Percentiles rank a stretch among this genome's conserved stretches.
These are phyloP conservation scores for Pseudococcus jackbeardsleyi DNA, from an alignment of 2,888 invertebrate species.

Conservation along the genomic window DNA sequence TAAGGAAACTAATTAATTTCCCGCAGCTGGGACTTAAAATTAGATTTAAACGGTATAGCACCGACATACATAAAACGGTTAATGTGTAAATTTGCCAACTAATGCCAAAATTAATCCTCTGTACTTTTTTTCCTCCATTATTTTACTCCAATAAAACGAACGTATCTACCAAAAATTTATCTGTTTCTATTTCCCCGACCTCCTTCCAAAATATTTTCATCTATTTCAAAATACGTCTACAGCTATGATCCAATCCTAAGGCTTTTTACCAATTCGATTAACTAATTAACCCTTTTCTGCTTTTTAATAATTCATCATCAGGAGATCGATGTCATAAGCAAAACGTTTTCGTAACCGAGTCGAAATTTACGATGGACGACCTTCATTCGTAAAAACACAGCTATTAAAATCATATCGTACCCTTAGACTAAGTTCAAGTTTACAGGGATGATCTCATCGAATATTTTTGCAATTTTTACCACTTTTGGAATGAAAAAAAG, in stretches of 20 bases:
- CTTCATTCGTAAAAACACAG: not conserved
- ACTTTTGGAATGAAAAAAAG: too few species aligned
- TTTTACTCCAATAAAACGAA: not conserved
- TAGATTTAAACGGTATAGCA: slow-evolving; percentile 33
- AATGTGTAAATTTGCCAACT: slow-evolving; percentile 8
- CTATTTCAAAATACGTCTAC: not conserved
- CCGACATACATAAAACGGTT: slow-evolving; percentile 31
- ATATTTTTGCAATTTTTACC: too few species aligned
- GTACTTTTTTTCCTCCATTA: not conserved
- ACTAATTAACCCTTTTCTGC: too few species aligned
- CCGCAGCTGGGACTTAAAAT: slow-evolving; percentile 18
- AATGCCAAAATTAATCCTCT: slow-evolving; percentile 29
- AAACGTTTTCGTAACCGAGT: not conserved
- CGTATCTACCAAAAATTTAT: not conserved
- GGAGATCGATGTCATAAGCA: not conserved
- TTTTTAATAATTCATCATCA: too few species aligned
- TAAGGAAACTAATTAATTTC: slow-evolving; percentile 23
- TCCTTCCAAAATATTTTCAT: not conserved
- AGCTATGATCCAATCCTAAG: too few species aligned
- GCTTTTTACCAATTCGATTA: too few species aligned
- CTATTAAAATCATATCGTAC: not conserved
- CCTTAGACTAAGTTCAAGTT: not conserved
- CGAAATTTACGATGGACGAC: not conserved
- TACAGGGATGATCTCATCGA: not conserved
- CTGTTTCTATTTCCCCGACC: not conserved